These are phyloP conservation scores for Etheostoma spectabile DNA, from an alignment of 2,113 vertebrate genomes.

Conservation along the genomic window DNA sequence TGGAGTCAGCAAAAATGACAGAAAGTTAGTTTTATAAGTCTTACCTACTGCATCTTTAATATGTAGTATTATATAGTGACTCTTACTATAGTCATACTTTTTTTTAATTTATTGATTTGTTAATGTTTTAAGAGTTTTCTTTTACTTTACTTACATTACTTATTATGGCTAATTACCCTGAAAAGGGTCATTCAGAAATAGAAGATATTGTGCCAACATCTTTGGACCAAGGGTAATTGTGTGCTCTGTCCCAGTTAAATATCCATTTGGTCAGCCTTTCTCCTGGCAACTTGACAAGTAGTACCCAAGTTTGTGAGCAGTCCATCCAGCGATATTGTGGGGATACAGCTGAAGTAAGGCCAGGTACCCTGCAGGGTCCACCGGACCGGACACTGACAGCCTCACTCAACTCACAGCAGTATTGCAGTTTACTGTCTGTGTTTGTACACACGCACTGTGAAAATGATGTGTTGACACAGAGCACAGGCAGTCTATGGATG, in stretches of 20 bases:
- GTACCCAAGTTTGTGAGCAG: conserved; percentile 2
- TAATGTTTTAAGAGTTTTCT: not conserved
- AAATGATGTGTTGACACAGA: conserved; percentile 11
- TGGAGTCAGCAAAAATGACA: no score
- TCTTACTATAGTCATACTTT: not conserved
- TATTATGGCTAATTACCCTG: not conserved
- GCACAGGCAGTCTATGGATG: conserved; percentile 25
- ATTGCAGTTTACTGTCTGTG: not conserved
- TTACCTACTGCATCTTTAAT: no score
- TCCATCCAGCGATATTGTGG: not conserved
- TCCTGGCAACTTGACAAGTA: not conserved
- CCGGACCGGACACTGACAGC: not conserved
- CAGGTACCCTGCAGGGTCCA: conserved; percentile 38
- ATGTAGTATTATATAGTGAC: not conserved
- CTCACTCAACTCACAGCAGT: conserved; percentile 4
- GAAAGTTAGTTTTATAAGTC: no score
- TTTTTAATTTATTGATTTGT: not conserved
- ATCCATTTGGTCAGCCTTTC: not conserved
- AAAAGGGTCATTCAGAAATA: not conserved
- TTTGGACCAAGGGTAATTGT: no score
- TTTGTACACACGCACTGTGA: conserved; percentile 3
- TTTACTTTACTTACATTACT: not conserved
- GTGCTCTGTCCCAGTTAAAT: not conserved
- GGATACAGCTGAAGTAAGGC: not conserved
- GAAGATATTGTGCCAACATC: no score